These are phyloP conservation scores for Conus ventricosus DNA, from an alignment of 1,140 invertebrate genomes.

Conservation along the genomic window DNA sequence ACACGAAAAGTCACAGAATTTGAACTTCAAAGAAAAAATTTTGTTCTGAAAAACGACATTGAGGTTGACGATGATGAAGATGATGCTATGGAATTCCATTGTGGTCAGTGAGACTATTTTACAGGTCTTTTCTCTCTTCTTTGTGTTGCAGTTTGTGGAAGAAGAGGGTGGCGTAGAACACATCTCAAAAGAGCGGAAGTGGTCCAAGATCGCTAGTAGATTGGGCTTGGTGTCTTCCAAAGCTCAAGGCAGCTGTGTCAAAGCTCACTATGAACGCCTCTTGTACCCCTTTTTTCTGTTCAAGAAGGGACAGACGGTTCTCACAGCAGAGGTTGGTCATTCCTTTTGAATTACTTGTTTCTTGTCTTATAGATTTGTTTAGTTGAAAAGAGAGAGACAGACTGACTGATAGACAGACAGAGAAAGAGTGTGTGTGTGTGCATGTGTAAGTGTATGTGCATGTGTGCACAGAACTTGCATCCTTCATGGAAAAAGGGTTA, in stretches of 20 bases:
- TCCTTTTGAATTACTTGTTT: neutral
- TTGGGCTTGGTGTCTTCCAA: slow-evolving; percentile 89
- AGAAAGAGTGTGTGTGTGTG: neutral
- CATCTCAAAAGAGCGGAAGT: slow-evolving; percentile 90
- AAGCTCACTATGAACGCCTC: slow-evolving; percentile 93
- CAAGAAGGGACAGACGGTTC: slow-evolving; percentile 64
- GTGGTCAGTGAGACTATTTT: too few species aligned
- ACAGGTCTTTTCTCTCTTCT: neutral
- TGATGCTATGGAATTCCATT: too few species aligned
- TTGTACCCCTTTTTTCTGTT: slow-evolving; percentile 94
- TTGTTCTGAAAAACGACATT: too few species aligned
- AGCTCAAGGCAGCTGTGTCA: slow-evolving; percentile 88
- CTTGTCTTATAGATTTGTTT: neutral
- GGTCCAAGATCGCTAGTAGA: slow-evolving; percentile 89
- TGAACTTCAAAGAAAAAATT: too few species aligned
- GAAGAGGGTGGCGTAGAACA: slow-evolving; percentile 92
- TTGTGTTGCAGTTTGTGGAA: slow-evolving; percentile 82
- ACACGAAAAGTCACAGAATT: too few species aligned
- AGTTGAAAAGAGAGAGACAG: neutral
- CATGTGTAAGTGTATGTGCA: neutral
- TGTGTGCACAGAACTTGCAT: too few species aligned
- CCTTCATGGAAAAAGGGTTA: too few species aligned
- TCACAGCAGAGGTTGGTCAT: slow-evolving; percentile 26
- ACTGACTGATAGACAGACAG: neutral
- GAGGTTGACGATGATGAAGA: too few species aligned